Evolutionary conservation across 2,113 vertebrate genomes (phyloP).

Genomic region (Phylloscopus trochilus): DNA sequence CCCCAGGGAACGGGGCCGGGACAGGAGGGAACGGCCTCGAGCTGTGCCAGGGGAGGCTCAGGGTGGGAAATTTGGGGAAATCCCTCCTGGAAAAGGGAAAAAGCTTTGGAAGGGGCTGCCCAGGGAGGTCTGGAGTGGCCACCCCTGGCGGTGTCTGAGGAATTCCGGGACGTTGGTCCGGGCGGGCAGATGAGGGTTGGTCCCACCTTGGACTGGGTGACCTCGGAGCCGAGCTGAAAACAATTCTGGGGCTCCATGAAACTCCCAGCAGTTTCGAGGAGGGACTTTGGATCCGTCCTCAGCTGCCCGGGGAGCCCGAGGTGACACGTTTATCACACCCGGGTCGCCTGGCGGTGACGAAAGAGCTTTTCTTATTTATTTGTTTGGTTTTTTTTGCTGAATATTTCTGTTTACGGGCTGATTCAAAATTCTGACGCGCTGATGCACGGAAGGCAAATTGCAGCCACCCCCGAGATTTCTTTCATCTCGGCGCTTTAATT

Average conservation of each 20-base stretch:
- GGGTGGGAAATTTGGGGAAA: not conserved
- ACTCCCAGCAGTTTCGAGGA: not conserved
- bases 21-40: fast-evolving
- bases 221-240: not conserved
- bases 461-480: constrained; percentile 2
- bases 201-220: fast-evolving
- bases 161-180: fast-evolving
- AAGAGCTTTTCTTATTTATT: not conserved
- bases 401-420: not conserved
- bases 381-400: not conserved
- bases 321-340: not conserved
- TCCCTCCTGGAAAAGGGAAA: not conserved
- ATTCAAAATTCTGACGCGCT: not conserved
- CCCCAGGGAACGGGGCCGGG: fast-evolving
- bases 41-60: not conserved
- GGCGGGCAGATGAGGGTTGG: fast-evolving
- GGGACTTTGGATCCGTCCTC: not conserved
- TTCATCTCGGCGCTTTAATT: constrained; percentile 39
- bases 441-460: not conserved
- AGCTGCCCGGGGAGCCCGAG: not conserved
- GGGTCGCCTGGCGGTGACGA: not conserved
- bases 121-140: not conserved
- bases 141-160: fast-evolving
- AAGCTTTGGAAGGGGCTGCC: not conserved
- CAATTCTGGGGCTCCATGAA: not conserved